A percentile compares a stretch with the other conserved stretches of the same genome.
These are phyloP conservation scores for Candidula unifasciata DNA, from an alignment of 2,888 invertebrate genomes.

Conservation along the genomic window DNA sequence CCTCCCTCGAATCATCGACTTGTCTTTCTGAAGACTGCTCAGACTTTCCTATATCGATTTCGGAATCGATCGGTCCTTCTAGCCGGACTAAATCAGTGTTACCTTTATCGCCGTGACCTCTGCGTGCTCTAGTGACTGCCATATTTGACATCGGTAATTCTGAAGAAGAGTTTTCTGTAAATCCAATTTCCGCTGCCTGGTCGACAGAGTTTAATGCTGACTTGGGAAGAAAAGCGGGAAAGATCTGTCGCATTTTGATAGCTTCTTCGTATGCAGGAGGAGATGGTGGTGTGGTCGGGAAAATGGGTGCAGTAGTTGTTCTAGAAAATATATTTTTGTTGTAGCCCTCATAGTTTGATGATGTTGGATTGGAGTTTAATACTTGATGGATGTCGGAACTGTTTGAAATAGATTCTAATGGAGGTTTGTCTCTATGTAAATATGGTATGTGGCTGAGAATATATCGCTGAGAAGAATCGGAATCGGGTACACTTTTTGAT, in stretches of 20 bases:
- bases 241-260: slow-evolving; percentile 44
- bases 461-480: background rate
- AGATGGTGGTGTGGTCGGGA: background rate
- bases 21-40: background rate
- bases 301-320: background rate
- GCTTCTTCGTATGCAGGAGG: slow-evolving; percentile 51
- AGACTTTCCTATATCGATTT: slow-evolving; percentile 22
- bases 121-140: slow-evolving; percentile 1
- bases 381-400: background rate
- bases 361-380: background rate
- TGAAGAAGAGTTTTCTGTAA: slow-evolving; percentile 10
- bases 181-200: slow-evolving; percentile 39
- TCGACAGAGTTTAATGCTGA: background rate
- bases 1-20: background rate
- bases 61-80: background rate
- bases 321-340: background rate
- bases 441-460: background rate
- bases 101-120: slow-evolving; percentile 15
- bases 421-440: background rate
- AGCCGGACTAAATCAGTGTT: slow-evolving; percentile 24
- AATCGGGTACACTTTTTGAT: slow-evolving; percentile 10
- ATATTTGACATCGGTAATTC: background rate
- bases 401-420: background rate
- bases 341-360: no score
- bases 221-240: background rate